Evolutionary conservation across 2,113 vertebrate species (phyloP), one percentile per base, ranked within the genome.

Genomic region (Chaetodon auriga): DNA sequence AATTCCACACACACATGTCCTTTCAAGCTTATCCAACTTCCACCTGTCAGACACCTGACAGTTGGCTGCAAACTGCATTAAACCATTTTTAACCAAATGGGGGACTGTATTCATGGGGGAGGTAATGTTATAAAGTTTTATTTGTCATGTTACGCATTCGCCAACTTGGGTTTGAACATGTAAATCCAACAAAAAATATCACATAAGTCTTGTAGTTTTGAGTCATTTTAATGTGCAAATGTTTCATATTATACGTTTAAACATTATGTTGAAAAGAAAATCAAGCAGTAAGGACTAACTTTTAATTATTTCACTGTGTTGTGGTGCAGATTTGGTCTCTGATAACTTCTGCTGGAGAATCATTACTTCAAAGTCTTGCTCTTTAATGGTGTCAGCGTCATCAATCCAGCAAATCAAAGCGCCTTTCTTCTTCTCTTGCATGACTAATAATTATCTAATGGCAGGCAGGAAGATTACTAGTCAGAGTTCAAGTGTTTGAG

Each of bases 321-420:
- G 36, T 6, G 6, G 4, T 7, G 15, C 30, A 60, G 9, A 60
- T 16, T 19, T 13, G 9, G n/a, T 12, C 11, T 6, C 5, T 30
- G 46, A 14, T 15, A 16, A 53, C 46, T 4, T 12, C 51, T 38
- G 9, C 30, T 23, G 25, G 45, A 61, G 35, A 64, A 25, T 43
- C 21, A 14, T 7, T n/a, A 0, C 57, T 53, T 62, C 12, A 35
- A 7, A 45, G 36, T 35, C 36, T 55, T n/a, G 49, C 15, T n/a
- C 30, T 51, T 60, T 35, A 25, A 38, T 11, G 15, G 21, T 2
- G 41, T 57, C 69, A 41, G 53, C 41, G 64, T 54, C 55, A 54
- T 75, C 49, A 75, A 45, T 69, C 57, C 41, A 30, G 57, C 25
- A 13, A 57, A 38, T 82, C 25, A 70, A 76, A 14, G 58, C n/a